Conservation (phyloP, 2,113 vertebrate genomes). For the Sturnira hondurensis region DNA sequence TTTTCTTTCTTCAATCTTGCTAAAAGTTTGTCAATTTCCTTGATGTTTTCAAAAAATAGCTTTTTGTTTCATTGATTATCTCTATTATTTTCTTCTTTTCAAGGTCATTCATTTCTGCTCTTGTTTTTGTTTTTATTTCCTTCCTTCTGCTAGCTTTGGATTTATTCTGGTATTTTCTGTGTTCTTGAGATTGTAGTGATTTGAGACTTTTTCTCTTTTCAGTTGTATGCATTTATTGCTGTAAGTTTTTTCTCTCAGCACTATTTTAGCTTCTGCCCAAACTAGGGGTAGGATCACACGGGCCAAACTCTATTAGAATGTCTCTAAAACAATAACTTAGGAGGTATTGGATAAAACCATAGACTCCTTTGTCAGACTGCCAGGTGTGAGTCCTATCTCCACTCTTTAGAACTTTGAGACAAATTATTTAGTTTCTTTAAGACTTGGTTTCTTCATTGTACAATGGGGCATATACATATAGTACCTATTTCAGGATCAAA, state of each 20-base stretch:
- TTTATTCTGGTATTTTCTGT: constrained; percentile 18
- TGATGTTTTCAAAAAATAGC: neutral
- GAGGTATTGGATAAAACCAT: neutral
- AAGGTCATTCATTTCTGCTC: neutral
- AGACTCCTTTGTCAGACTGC: neutral
- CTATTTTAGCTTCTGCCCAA: neutral
- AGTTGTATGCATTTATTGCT: neutral
- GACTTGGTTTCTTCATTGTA: neutral
- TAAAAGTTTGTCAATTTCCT: neutral
- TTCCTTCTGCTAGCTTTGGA: neutral
- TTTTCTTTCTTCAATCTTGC: neutral
- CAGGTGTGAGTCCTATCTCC: neutral
- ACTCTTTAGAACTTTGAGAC: neutral
- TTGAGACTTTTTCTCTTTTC: neutral
- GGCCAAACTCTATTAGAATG: neutral
- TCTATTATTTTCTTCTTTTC: neutral
- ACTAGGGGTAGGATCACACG: neutral
- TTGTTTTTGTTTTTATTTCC: neutral
- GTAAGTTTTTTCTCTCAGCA: neutral
- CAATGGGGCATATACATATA: neutral
- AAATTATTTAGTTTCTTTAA: neutral
- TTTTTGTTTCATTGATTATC: neutral
- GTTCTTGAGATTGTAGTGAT: neutral
- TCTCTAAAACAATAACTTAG: neutral
- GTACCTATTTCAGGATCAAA: neutral